Evolutionary conservation across 2,113 vertebrate genomes (phyloP).

Genomic region (Sylvilagus bachmani): DNA sequence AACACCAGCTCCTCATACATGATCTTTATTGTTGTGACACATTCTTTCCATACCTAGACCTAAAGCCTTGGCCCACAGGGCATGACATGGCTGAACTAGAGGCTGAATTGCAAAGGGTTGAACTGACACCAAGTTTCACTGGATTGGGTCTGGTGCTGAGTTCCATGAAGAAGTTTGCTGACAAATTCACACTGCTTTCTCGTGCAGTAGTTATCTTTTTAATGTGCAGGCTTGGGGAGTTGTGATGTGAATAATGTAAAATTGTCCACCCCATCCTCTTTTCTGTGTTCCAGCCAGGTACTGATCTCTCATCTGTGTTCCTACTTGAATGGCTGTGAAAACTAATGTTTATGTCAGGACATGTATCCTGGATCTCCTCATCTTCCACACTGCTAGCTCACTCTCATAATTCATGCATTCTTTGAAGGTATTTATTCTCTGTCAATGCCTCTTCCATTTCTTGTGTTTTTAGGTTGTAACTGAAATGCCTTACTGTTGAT

Average conservation of each 20-base stretch:
- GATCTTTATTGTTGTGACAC: no score
- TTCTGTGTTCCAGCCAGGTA: background rate
- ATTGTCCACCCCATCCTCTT: background rate
- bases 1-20: no score
- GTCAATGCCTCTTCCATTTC: background rate
- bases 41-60: no score
- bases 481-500: background rate
- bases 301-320: background rate
- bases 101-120: background rate
- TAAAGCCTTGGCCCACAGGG: background rate
- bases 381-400: background rate
- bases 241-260: background rate
- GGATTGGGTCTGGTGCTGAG: no score
- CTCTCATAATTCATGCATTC: background rate
- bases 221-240: background rate
- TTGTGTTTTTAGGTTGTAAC: background rate
- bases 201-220: background rate
- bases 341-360: background rate
- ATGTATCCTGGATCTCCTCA: background rate
- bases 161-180: background rate
- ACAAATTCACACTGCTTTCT: background rate
- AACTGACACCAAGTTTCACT: background rate
- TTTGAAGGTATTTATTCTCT: background rate
- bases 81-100: no score
- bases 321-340: background rate